Conservation (phyloP, 2,113 vertebrate genomes). For the Tautogolabrus adspersus region DNA sequence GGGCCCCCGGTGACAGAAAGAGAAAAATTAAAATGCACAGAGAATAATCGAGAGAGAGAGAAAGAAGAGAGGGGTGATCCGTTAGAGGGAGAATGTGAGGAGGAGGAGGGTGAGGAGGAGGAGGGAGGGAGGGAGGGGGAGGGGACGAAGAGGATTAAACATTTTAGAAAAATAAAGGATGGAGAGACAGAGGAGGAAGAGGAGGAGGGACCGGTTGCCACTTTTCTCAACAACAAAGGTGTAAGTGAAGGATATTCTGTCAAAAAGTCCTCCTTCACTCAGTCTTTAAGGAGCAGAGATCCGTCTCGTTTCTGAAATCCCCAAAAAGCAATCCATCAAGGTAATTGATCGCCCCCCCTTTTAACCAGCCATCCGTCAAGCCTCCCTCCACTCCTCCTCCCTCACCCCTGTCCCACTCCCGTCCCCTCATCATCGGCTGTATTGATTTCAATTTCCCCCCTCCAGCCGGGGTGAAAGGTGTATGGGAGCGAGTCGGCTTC, state of each 20-base stretch:
- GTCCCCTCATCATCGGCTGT: slow-evolving; percentile 73
- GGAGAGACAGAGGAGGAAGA: slow-evolving; percentile 12
- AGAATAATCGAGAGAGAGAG: slow-evolving; percentile 74
- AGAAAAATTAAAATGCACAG: slow-evolving; percentile 80
- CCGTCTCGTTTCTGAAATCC: slow-evolving; percentile 59
- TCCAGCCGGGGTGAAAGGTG: slow-evolving; percentile 65
- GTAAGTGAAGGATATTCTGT: slow-evolving; percentile 64
- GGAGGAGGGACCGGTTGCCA: slow-evolving; percentile 72
- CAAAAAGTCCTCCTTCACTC: slow-evolving; percentile 4
- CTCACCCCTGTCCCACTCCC: slow-evolving; percentile 48
- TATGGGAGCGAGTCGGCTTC: slow-evolving; percentile 58
- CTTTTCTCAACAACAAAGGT: slow-evolving; percentile 71
- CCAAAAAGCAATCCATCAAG: slow-evolving; percentile 76
- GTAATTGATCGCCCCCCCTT: slow-evolving; percentile 73
- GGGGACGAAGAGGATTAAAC: slow-evolving; percentile 73
- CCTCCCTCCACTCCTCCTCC: not conserved
- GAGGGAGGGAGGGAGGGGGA: slow-evolving; percentile 27
- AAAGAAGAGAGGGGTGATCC: slow-evolving; percentile 44
- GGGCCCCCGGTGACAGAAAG: slow-evolving; percentile 68
- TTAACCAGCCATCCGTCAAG: slow-evolving; percentile 75
- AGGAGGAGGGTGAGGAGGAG: slow-evolving; percentile 30
- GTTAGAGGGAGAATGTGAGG: slow-evolving; percentile 55
- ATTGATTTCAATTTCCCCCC: slow-evolving; percentile 79
- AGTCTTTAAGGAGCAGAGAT: slow-evolving; percentile 54
- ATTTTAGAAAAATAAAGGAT: slow-evolving; percentile 76